Base-by-base conservation (phyloP, 1,140 invertebrate species). In the Stegodyphus mimosarum region DNA sequence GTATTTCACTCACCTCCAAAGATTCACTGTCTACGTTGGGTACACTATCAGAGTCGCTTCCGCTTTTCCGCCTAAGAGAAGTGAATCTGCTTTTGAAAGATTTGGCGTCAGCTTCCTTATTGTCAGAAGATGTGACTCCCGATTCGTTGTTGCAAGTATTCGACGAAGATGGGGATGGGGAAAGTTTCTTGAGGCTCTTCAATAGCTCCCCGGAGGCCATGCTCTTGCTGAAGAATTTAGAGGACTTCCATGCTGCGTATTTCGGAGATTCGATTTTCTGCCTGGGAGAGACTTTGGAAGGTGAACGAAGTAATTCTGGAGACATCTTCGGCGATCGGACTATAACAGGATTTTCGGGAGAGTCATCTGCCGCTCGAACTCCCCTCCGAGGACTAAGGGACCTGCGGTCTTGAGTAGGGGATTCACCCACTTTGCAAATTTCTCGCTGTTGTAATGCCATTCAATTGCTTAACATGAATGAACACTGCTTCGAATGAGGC, bases 201-300 rank as follows among this genome's bases (percentile, higher is more conserved):
- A 86, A 33, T 0, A 86, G 51, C n/a, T 86, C 84, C 17, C 84
- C 84, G 6, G 76, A 80, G 6, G 84, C 71, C 84, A 86, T 86
- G 51, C 76, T 86, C 15, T 64, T 50, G 52, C 84, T 86, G 52
- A 86, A 86, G 50, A 86, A 86, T 6, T 86, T 86, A 4, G 84
- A 86, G 7, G 60, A 80, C 33, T 86, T 86, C 84, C 84, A 86
- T 0, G 69, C 71, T 2, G 76, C 76, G 10, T 86, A 71, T 60
- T 86, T 86, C 3, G 84, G 77, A 3, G 84, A 80, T n/a, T 72
- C 76, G 6, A 33, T 63, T 6, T 9, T 10, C 5, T 52, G n/a
- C 18, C n/a, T 55, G 0, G 71, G n/a, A 53, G 50, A n/a, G n/a
- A 18, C 33, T 60, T 75, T 74, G 7, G 81, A 75, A 11, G 81